Evolutionary conservation across 2,797 vertebrate genomes (phyloP).

Genomic region (Peromyscus aztecus): DNA sequence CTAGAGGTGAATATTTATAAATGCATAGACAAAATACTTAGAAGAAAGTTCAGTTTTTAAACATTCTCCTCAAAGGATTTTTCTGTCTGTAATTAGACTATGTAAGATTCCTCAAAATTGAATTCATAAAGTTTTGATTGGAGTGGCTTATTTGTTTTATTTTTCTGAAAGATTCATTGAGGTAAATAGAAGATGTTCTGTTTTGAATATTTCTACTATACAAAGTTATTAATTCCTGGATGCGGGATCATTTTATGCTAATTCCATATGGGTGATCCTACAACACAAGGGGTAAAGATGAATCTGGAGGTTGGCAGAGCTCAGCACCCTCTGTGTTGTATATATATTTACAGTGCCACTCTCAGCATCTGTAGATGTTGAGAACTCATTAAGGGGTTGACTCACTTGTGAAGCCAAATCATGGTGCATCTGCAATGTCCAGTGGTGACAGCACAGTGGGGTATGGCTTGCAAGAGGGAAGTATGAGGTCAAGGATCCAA

Average conservation of each 20-base stretch:
- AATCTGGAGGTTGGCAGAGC: conserved; percentile 49
- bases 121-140: conserved; percentile 55
- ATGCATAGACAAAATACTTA: conserved; percentile 50
- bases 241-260: conserved; percentile 15
- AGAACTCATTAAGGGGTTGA: background rate
- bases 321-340: background rate
- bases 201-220: conserved; percentile 1
- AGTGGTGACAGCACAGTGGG: background rate
- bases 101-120: conserved; percentile 44
- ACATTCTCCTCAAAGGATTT: background rate
- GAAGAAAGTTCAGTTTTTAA: conserved; percentile 56
- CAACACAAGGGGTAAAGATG: background rate
- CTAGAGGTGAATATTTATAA: conserved; percentile 54
- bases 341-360: background rate
- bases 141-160: background rate
- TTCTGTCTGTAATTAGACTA: background rate
- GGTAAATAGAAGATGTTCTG: conserved; percentile 30
- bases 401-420: background rate
- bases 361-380: background rate
- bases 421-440: conserved; percentile 21
- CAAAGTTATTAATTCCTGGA: conserved; percentile 28
- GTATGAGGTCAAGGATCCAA: background rate
- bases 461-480: background rate
- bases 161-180: conserved; percentile 32
- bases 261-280: background rate